A percentile compares a stretch with the other conserved stretches of the same genome.
These are phyloP conservation scores for Eulemur rubriventer DNA, from an alignment of 2,797 vertebrate species.

Conservation along the genomic window DNA sequence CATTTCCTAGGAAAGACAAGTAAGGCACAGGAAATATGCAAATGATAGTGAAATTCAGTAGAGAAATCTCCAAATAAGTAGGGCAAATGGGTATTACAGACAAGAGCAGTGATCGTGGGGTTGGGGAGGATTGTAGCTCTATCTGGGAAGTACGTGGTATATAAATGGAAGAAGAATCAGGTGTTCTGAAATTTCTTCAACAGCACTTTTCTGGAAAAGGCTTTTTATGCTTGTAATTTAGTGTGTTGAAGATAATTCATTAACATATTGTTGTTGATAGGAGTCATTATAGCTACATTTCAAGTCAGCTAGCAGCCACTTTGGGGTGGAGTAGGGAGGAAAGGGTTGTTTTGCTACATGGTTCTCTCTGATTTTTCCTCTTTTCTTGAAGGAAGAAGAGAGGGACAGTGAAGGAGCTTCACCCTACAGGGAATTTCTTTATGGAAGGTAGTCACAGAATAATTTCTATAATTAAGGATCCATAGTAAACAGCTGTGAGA, in stretches of 20 bases:
- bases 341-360: not conserved
- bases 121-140: not conserved
- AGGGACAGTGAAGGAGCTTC: not conserved
- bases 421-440: not conserved
- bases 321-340: not conserved
- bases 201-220: not conserved
- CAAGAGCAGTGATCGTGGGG: not conserved
- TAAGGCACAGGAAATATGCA: not conserved
- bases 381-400: not conserved
- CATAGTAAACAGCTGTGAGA: not conserved
- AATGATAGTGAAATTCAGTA: not conserved
- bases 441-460: not conserved
- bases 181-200: slow-evolving; percentile 25
- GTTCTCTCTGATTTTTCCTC: not conserved
- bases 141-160: not conserved
- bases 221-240: not conserved
- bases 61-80: not conserved
- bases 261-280: not conserved
- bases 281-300: slow-evolving; percentile 6
- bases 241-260: slow-evolving; percentile 15
- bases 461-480: not conserved
- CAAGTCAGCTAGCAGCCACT: not conserved
- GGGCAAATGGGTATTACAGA: not conserved
- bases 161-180: not conserved
- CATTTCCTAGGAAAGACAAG: not conserved